These are phyloP conservation scores for Trachymyrmex cornetzi DNA, from an alignment of 1,140 invertebrate species.

Conservation along the genomic window DNA sequence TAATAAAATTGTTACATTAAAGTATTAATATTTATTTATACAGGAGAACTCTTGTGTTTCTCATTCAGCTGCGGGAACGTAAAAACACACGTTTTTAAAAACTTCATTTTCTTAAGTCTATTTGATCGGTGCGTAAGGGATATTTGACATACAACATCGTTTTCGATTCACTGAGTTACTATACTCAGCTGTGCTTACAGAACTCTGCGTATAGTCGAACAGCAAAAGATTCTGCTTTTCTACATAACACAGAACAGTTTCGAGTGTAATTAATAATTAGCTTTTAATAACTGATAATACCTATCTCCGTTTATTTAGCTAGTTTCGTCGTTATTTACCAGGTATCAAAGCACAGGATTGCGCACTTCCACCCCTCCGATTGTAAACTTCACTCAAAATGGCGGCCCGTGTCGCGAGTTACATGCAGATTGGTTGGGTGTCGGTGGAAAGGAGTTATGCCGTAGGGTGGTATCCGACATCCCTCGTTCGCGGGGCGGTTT, in stretches of 20 bases:
- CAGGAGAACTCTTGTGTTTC: not conserved
- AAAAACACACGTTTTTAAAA: conserved; percentile 8
- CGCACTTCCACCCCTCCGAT: conserved; percentile 62
- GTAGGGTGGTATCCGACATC: conserved; percentile 80
- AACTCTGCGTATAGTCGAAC: not conserved
- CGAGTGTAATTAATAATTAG: not conserved
- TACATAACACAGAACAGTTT: not conserved
- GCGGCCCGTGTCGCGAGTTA: conserved; percentile 78
- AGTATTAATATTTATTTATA: not conserved
- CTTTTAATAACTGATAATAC: not conserved
- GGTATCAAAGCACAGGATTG: not conserved
- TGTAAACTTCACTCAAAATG: conserved; percentile 84
- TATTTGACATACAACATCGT: conserved; percentile 52
- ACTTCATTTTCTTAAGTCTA: not conserved
- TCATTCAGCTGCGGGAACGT: not conserved
- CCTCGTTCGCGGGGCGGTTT: conserved; percentile 82
- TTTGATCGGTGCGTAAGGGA: conserved; percentile 18
- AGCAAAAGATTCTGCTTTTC: not conserved
- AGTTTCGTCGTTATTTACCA: not conserved
- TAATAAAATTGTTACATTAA: not conserved
- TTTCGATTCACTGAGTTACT: conserved; percentile 57
- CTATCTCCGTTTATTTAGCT: not conserved
- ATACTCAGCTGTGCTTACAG: conserved; percentile 70
- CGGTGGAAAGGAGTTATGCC: conserved; percentile 80
- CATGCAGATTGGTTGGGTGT: conserved; percentile 86